Percentiles rank a stretch among this genome's conserved stretches.
Evolutionary conservation across 2,888 invertebrate genomes (phyloP).

Genomic region (Caenorhabditis sp.): DNA sequence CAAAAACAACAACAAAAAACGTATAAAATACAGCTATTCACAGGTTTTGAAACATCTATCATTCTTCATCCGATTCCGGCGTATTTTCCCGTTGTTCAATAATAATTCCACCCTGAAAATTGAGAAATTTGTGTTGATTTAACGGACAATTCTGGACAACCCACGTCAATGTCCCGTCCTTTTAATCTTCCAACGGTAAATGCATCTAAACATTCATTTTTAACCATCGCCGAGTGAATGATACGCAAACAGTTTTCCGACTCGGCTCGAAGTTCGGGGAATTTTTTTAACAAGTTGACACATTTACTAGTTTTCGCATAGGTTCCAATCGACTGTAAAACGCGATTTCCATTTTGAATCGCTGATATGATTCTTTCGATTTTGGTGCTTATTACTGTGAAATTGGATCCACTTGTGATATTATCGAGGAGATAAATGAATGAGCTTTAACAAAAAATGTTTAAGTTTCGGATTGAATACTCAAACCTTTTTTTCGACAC

Average conservation of each 20-base stretch:
- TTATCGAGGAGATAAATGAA: slow-evolving; percentile 44
- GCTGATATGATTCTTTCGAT: slow-evolving; percentile 31
- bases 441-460: no score
- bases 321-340: slow-evolving; percentile 43
- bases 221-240: slow-evolving; percentile 46
- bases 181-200: slow-evolving; percentile 46
- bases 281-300: slow-evolving; percentile 36
- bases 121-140: background rate
- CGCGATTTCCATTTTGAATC: slow-evolving; percentile 49
- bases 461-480: no score
- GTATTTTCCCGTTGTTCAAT: slow-evolving; percentile 8
- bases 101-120: slow-evolving; percentile 26
- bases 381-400: slow-evolving; percentile 8
- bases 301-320: slow-evolving; percentile 45
- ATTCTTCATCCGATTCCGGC: slow-evolving; percentile 10
- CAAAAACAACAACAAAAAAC: background rate
- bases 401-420: slow-evolving; percentile 23
- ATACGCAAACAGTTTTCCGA: slow-evolving; percentile 45
- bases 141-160: background rate
- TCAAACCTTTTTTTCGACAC: slow-evolving; percentile 42
- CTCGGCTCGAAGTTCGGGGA: slow-evolving; percentile 44
- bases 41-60: background rate
- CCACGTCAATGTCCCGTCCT: slow-evolving; percentile 45
- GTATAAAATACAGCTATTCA: background rate
- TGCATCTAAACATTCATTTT: slow-evolving; percentile 43